phyloP scores from a whole-genome alignment of 2,888 invertebrate genomes.

The Diloba caeruleocephala region DNA sequence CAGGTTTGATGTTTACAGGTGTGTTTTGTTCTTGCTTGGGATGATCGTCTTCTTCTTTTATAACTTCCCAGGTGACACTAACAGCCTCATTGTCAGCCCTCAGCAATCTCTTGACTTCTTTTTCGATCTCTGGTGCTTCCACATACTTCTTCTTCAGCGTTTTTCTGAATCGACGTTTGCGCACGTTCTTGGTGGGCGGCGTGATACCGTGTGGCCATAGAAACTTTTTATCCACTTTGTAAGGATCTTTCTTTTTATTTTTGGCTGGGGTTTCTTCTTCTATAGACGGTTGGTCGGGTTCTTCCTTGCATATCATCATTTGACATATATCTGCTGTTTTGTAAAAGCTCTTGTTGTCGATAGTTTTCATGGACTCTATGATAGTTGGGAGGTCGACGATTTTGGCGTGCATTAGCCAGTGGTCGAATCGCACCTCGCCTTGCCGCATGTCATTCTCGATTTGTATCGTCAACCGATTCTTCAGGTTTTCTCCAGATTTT shows the following conservation, averaged over 20 bases:
- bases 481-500: constrained; percentile 92
- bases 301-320: constrained; percentile 96
- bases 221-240: constrained; percentile 96
- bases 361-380: constrained; percentile 97
- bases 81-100: constrained; percentile 98
- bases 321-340: constrained; percentile 99
- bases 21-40: constrained; percentile 70
- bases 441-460: constrained; percentile 96
- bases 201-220: constrained; percentile 98
- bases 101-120: constrained; percentile 97
- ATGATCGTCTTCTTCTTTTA: constrained; percentile 95
- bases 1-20: constrained; percentile 63
- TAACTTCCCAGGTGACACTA: constrained; percentile 95
- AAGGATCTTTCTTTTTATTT: constrained; percentile 95
- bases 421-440: constrained; percentile 96
- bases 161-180: constrained; percentile 97
- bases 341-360: constrained; percentile 98
- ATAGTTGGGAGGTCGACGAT: constrained; percentile 97
- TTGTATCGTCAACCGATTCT: constrained; percentile 95
- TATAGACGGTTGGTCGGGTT: constrained; percentile 93
- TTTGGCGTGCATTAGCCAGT: constrained; percentile 96
- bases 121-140: constrained; percentile 99
- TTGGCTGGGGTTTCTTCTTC: constrained; percentile 94
- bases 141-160: constrained; percentile 98
- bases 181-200: constrained; percentile 98